A percentile compares a stretch with the other conserved stretches of the same genome.
phyloP scores from a whole-genome alignment of 2,888 invertebrate species.

The Diplazon laetatorius region DNA sequence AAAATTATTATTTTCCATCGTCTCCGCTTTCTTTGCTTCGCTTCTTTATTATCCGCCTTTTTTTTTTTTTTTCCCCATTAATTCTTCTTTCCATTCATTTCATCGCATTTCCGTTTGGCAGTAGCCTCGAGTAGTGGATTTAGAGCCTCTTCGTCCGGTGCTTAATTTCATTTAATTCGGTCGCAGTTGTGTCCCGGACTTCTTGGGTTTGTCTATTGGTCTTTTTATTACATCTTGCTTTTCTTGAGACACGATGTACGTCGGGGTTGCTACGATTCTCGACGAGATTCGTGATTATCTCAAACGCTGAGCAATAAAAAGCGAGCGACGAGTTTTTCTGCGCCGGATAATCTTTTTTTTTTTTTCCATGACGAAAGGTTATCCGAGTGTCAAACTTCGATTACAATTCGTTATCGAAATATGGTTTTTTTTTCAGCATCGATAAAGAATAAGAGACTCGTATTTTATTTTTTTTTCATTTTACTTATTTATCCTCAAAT shows the following conservation, averaged over 20 bases:
- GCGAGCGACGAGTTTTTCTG: neutral
- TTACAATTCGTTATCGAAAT: too few relatives aligned
- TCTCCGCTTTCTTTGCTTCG: constrained; percentile 27
- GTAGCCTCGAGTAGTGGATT: constrained; percentile 34
- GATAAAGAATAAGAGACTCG: too few relatives aligned
- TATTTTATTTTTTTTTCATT: too few relatives aligned
- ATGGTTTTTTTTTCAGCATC: too few relatives aligned
- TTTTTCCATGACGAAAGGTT: too few relatives aligned
- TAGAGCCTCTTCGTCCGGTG: neutral
- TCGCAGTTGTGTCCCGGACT: constrained; percentile 31
- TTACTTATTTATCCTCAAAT: too few relatives aligned
- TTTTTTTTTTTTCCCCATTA: neutral
- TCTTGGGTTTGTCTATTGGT: too few relatives aligned
- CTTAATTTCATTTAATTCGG: constrained; percentile 53
- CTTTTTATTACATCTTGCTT: too few relatives aligned
- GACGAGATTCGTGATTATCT: constrained; percentile 33
- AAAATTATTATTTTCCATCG: too few relatives aligned
- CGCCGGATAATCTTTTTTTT: constrained; percentile 24
- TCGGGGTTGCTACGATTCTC: neutral
- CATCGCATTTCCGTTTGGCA: constrained; percentile 54
- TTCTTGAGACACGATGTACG: too few relatives aligned
- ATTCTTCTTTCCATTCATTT: constrained; percentile 7
- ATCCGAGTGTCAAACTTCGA: too few relatives aligned
- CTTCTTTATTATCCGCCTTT: constrained; percentile 30
- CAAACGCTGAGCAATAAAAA: neutral